Percentiles rank a stretch among this genome's conserved stretches.
Evolutionary conservation across 30 jellyfish, hydroid and myxozoan genomes (phyloP).

Genomic region (Turritopsis rubra): DNA sequence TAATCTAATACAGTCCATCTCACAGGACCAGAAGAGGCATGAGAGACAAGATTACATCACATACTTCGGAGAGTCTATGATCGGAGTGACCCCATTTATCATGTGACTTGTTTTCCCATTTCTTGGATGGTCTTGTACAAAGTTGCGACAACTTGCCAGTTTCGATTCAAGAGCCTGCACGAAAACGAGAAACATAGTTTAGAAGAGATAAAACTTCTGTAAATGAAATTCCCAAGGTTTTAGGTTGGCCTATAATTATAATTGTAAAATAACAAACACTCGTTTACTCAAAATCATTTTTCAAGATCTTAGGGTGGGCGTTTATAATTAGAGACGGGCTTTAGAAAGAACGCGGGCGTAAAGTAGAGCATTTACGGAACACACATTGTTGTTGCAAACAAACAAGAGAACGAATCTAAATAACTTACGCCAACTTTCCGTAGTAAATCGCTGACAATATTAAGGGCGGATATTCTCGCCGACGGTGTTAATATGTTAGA

Average conservation of each 20-base stretch:
- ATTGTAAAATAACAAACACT: too few relatives aligned
- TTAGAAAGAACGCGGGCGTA: too few relatives aligned
- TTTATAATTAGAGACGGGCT: not conserved
- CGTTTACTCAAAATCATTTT: not conserved
- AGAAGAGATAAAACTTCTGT: too few relatives aligned
- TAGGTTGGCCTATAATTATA: too few relatives aligned
- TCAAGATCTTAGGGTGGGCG: not conserved
- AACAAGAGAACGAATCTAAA: too few relatives aligned
- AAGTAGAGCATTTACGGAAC: too few relatives aligned
- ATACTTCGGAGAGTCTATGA: conserved; percentile 90
- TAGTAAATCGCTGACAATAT: conserved; percentile 88
- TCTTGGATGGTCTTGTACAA: conserved; percentile 90
- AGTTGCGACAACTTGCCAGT: conserved; percentile 87
- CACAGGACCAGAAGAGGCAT: too few relatives aligned
- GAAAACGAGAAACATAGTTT: not conserved
- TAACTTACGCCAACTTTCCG: conserved; percentile 96
- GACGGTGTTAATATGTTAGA: conserved; percentile 74
- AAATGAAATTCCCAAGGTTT: too few relatives aligned
- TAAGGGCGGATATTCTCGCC: conserved; percentile 93
- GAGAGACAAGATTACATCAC: too few relatives aligned
- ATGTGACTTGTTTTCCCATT: conserved; percentile 43
- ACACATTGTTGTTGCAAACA: too few relatives aligned
- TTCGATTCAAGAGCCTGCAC: conserved; percentile 92
- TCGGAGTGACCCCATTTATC: conserved; percentile 31
- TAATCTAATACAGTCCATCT: too few relatives aligned